Base-by-base conservation (phyloP, 1,140 invertebrate genomes). In the Pemphigus obesinymphae region DNA sequence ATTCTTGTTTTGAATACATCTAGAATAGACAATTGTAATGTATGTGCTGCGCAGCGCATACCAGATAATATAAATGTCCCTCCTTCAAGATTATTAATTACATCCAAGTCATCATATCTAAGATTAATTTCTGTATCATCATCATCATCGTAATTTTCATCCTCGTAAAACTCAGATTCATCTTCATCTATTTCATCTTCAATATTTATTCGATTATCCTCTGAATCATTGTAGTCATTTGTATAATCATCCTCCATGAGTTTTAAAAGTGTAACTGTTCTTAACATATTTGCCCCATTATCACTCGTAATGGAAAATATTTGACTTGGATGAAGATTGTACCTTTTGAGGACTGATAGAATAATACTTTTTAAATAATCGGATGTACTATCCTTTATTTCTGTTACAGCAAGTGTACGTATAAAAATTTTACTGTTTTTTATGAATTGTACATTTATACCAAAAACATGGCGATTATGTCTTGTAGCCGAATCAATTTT, bases 221-320 rank as follows among this genome's bases (percentile, higher is more conserved):
- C 61, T 34, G 17, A 15, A 7, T n/a, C n/a, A n/a, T 63, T 7
- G 20, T 72, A 2, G 0, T 48, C 40, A 72, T 45, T 72, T 43
- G n/a, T 3, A n/a, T 17, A 72, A 6, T 45, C 48, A 0, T 26
- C n/a, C 68, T 40, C 40, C 23, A 43, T 72, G 23, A 40, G 48
- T 72, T 26, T 72, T 20, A 11, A n/a, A 45, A 72, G 48, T 72
- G 68, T 23, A 72, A 72, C 68, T 10, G 68, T 72, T 72, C 48
- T 72, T 40, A 72, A 43, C 68, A 72, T 72, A 72, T 72, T 72
- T n/a, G 68, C 68, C 13, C 40, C 68, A 43, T 72, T 72, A 5
- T 72, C 68, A 0, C 40, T 72, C 15, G 68, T 72, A 13, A 72
- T 72, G 26, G 40, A 72, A 72, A 23, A 72, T 23, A 72, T 72